Percentiles rank a stretch among this genome's conserved stretches.
These are phyloP conservation scores for Melinaea menophilus DNA, from an alignment of 2,888 invertebrate genomes.

Conservation along the genomic window DNA sequence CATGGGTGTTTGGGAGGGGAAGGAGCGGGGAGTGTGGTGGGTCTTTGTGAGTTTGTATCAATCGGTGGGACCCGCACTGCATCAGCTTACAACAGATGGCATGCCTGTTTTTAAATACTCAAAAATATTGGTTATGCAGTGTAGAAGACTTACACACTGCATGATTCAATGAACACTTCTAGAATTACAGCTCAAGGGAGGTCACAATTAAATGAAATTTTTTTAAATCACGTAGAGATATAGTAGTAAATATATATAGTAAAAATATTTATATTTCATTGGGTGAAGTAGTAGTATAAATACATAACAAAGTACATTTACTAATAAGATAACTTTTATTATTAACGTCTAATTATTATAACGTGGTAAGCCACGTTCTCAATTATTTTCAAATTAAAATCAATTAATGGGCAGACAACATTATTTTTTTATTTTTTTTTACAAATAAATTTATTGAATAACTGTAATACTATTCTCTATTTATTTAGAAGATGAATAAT, in stretches of 20 bases:
- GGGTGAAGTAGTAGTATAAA: no score
- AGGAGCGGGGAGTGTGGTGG: slow-evolving; percentile 53
- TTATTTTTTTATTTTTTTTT: no score
- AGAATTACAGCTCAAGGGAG: slow-evolving; percentile 72
- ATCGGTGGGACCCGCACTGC: slow-evolving; percentile 71
- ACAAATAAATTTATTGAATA: no score
- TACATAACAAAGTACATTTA: no score
- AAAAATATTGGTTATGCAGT: slow-evolving; percentile 70
- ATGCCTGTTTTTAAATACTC: slow-evolving; percentile 74
- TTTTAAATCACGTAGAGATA: not conserved
- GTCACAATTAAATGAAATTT: slow-evolving; percentile 42
- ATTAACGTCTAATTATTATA: no score
- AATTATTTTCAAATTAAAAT: no score
- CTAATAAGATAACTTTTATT: no score
- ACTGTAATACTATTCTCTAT: no score
- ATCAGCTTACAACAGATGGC: slow-evolving; percentile 76
- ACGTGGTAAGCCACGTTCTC: no score
- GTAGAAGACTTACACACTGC: slow-evolving; percentile 68
- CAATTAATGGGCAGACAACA: no score
- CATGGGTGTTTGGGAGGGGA: slow-evolving; percentile 64
- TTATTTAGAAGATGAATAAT: no score
- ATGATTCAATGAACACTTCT: slow-evolving; percentile 68
- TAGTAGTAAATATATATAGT: not conserved
- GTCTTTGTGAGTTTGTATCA: slow-evolving; percentile 44
- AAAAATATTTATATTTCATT: no score